Conservation (phyloP, 2,888 invertebrate genomes). For the Rhagium mordax region DNA sequence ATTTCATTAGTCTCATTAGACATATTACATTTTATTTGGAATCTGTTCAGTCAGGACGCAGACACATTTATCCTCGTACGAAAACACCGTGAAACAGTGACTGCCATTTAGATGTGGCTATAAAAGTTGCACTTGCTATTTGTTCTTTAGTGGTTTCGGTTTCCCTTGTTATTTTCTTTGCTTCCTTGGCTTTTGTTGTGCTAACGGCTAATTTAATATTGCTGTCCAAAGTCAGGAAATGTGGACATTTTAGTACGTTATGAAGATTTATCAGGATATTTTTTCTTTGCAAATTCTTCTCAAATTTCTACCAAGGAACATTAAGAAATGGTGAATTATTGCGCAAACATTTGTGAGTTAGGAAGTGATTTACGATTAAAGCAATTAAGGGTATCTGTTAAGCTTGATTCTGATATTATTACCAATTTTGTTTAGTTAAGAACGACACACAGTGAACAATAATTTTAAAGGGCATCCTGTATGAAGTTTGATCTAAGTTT, state of each 20-base stretch:
- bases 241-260: conserved; percentile 19
- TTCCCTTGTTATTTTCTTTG: conserved; percentile 34
- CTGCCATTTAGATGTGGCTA: conserved; percentile 32
- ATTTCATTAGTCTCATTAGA: conserved; percentile 25
- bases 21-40: conserved; percentile 27
- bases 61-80: conserved; percentile 34
- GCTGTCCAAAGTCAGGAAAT: conserved; percentile 11
- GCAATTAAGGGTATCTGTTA: too few species aligned
- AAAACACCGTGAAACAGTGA: conserved; percentile 36
- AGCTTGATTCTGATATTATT: too few species aligned
- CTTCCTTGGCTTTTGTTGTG: conserved; percentile 31
- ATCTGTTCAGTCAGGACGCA: conserved; percentile 13
- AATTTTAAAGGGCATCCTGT: too few species aligned
- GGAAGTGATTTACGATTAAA: too few species aligned
- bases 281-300: neutral
- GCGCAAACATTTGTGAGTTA: neutral
- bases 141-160: conserved; percentile 32
- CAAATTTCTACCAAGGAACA: neutral
- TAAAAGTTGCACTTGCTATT: conserved; percentile 33
- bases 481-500: too few species aligned
- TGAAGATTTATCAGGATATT: conserved; percentile 22
- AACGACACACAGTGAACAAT: too few species aligned
- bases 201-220: conserved; percentile 34
- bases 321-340: neutral
- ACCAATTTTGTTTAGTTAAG: too few species aligned